Evolutionary conservation across 2,888 invertebrate species (phyloP), one percentile per base, ranked within the genome.

Genomic region (Pollenia amentaria): DNA sequence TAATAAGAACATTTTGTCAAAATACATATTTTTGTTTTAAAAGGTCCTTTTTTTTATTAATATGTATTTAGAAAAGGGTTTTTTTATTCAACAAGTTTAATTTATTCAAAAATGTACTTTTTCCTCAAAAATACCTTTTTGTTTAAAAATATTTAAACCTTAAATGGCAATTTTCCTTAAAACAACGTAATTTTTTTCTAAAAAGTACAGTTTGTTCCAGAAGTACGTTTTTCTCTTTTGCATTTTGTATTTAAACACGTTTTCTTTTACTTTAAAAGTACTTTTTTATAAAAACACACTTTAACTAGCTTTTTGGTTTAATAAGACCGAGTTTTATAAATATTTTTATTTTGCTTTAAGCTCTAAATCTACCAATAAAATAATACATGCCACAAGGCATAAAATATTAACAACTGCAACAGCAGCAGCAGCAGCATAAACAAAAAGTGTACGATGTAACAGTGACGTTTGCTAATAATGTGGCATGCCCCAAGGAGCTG

Each of bases 401-500:
- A 51, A 73, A 51, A 80, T 53, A 42, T 21, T 51, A 55, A 65
- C 55, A 65, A 51, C 29, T n/a, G 29, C 46, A 14, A 75, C 12
- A 44, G 53, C 40, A 67, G n/a, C 12, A 38, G 42, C 29, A 69
- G 16, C 69, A 51, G 14, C 16, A 72, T 10, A n/a, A 42, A 81
- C 29, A 69, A 76, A 76, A 44, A 60, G 2, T 67, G 16, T 67
- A 78, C 73, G 70, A 62, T 70, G 69, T 82, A 69, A 69, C 69
- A 82, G 57, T 86, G 86, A 86, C 86, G 83, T 83, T 86, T 86
- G 86, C 86, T 86, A 86, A 86, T 86, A 86, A 86, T 83, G 86
- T 86, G 86, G 86, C 86, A 83, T 86, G 86, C 86, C 86, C 70
- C 86, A 79, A 86, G 83, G 86, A 83, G 82, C 46, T 48, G 29